Base-by-base conservation (phyloP, 2,888 invertebrate genomes). In the Cremastinae sp. region DNA sequence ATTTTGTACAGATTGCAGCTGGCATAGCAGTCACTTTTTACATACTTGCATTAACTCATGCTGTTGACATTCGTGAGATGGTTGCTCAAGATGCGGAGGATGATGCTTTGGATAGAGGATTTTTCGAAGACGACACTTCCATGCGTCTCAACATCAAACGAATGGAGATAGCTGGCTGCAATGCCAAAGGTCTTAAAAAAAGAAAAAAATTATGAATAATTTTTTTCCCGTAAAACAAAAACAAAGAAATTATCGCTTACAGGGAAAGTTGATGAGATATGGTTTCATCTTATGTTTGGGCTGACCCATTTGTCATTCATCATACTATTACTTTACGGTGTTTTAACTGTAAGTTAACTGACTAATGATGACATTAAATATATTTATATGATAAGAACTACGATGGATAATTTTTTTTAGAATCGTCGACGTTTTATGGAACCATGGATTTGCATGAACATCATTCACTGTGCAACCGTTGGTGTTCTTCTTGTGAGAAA, bases 21-120 rank as follows among this genome's bases (percentile, higher is more conserved):
- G 86, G 86, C n/a, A 87, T 89, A 71, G 83, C 85, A 18, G 84
- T 90, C 81, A 86, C 88, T 47, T 85, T 90, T 73, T 83, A 88
- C 76, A 83, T 89, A 1, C 82, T 91, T 62, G 90, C 90, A 12
- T 80, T 90, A 56, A 86, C 88, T 1, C 90, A 90, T 71, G 90
- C 89, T 1, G 89, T 90, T 76, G 89, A 89, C 35, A 90, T 90
- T 75, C 88, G 90, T 53, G 86, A 89, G 58, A 87, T 90, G 87
- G 87, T 90, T 22, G 89, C 87, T 28, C 88, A 89, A 45, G 90
- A 90, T 64, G 90, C 90, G 2, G 90, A 90, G 76, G 90, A 90
- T 28, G 28, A 28, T 72, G 89, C 88, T 18, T 83, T 90, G 49
- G 90, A 90, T 66, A 85, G 90, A 45, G 90, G 90, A 76, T 88